phyloP scores from a whole-genome alignment of 2,888 invertebrate genomes.

The Schizotus pectinicornis region DNA sequence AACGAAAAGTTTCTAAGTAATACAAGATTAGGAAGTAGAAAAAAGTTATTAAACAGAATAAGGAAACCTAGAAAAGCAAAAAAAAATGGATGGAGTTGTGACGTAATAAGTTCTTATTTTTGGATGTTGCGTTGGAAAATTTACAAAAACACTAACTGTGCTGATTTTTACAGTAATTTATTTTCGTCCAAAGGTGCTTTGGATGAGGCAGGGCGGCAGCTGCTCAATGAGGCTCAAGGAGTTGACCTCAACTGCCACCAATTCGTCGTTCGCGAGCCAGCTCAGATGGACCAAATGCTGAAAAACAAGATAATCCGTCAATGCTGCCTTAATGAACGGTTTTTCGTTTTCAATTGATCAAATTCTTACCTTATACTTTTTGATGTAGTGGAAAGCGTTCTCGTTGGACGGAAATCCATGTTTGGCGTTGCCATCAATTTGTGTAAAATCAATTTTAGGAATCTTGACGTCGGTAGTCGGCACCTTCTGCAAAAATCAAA shows the following conservation, averaged over 20 bases:
- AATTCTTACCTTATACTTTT: constrained; percentile 59
- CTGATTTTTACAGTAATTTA: no score
- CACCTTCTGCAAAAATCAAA: constrained; percentile 51
- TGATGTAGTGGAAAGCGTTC: constrained; percentile 23
- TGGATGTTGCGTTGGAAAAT: no score
- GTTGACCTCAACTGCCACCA: constrained; percentile 78
- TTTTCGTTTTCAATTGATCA: not conserved
- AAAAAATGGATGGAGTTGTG: no score
- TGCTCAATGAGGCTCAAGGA: constrained; percentile 72
- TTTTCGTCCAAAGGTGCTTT: constrained; percentile 69
- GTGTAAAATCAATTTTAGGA: constrained; percentile 49
- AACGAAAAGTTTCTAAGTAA: no score
- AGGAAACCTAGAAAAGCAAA: no score
- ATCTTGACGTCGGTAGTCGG: constrained; percentile 55
- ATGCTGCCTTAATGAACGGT: constrained; percentile 7
- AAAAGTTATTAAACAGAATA: no score
- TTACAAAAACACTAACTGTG: no score
- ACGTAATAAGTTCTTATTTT: no score
- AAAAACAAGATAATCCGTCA: constrained; percentile 42
- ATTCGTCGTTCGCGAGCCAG: constrained; percentile 71
- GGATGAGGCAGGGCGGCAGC: constrained; percentile 72
- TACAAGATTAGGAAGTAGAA: no score
- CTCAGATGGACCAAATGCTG: constrained; percentile 79
- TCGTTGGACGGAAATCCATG: not conserved
- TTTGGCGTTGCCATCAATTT: constrained; percentile 1